A percentile compares a stretch with the other conserved stretches of the same genome.
These are phyloP conservation scores for Manduca sexta DNA, from an alignment of 1,140 invertebrate species.

Conservation along the genomic window DNA sequence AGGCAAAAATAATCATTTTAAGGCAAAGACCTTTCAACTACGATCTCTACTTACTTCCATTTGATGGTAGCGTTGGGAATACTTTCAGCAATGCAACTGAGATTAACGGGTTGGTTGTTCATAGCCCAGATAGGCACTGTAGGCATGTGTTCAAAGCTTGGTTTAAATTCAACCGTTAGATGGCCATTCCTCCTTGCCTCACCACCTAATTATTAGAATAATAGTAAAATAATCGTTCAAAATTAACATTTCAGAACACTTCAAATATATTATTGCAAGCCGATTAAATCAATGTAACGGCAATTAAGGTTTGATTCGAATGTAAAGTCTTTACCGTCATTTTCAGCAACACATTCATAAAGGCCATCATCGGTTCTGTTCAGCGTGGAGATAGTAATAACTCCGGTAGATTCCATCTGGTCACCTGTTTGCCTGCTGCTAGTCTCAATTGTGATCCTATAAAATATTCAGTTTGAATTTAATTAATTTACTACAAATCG, in stretches of 20 bases:
- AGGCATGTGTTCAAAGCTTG: slow-evolving; percentile 84
- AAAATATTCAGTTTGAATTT: slow-evolving; percentile 10
- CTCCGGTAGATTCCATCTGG: slow-evolving; percentile 76
- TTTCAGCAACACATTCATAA: slow-evolving; percentile 90
- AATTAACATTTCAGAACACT: not conserved
- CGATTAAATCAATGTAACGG: no score
- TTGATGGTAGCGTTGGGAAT: slow-evolving; percentile 94
- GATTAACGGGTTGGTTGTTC: slow-evolving; percentile 84
- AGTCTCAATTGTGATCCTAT: slow-evolving; percentile 74
- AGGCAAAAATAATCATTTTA: no score
- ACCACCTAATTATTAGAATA: slow-evolving; percentile 70
- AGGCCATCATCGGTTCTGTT: slow-evolving; percentile 86
- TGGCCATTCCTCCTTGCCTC: slow-evolving; percentile 84
- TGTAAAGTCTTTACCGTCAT: slow-evolving; percentile 72
- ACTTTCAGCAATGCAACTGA: slow-evolving; percentile 90
- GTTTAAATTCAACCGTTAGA: slow-evolving; percentile 87
- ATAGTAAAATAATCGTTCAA: slow-evolving; percentile 4
- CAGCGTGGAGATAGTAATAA: slow-evolving; percentile 77
- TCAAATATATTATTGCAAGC: no score
- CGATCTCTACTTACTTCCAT: slow-evolving; percentile 77
- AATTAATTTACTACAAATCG: no score
- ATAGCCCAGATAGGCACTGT: slow-evolving; percentile 85
- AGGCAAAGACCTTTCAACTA: no score
- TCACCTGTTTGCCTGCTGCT: slow-evolving; percentile 69
- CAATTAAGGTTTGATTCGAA: not conserved